Conservation (phyloP, 1,140 invertebrate species). For the Helicoverpa zea region DNA sequence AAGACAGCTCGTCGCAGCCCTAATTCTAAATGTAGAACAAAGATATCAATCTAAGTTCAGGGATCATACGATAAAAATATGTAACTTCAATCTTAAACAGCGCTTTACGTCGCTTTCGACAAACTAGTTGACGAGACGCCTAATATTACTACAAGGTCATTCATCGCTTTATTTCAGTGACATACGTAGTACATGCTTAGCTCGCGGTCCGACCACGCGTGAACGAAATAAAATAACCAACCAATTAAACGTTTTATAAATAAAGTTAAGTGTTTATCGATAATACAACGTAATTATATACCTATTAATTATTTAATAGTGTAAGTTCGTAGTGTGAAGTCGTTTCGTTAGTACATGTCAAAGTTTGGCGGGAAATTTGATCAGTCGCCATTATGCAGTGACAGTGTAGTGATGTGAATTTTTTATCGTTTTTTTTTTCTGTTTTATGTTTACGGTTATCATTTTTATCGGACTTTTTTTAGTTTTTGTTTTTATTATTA, state of each 20-base stretch:
- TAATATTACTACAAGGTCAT: constrained; percentile 22
- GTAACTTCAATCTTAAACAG: background rate
- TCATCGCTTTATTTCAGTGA: constrained; percentile 15
- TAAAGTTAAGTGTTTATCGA: constrained; percentile 3
- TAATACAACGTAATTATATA: constrained; percentile 6
- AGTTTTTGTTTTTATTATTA: constrained; percentile 27
- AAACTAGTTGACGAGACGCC: background rate
- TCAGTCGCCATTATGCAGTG: constrained; percentile 22
- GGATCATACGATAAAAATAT: constrained; percentile 17
- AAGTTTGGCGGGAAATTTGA: constrained; percentile 22
- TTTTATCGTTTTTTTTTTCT: background rate
- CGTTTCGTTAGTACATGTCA: background rate
- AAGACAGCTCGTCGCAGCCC: background rate
- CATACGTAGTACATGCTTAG: background rate
- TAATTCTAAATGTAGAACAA: constrained; percentile 28
- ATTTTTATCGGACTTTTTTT: constrained; percentile 11
- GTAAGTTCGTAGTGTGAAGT: background rate
- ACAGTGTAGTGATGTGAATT: constrained; percentile 30
- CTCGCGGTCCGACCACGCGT: constrained; percentile 1
- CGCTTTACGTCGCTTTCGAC: background rate
- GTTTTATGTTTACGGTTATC: constrained; percentile 31
- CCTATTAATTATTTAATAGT: background rate
- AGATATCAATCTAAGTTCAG: constrained; percentile 29
- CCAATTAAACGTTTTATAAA: constrained; percentile 13
- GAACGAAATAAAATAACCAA: constrained; percentile 24